Percentiles rank a stretch among this genome's conserved stretches.
These are phyloP conservation scores for Meandrusa payeni DNA, from an alignment of 2,888 invertebrate species.

Conservation along the genomic window DNA sequence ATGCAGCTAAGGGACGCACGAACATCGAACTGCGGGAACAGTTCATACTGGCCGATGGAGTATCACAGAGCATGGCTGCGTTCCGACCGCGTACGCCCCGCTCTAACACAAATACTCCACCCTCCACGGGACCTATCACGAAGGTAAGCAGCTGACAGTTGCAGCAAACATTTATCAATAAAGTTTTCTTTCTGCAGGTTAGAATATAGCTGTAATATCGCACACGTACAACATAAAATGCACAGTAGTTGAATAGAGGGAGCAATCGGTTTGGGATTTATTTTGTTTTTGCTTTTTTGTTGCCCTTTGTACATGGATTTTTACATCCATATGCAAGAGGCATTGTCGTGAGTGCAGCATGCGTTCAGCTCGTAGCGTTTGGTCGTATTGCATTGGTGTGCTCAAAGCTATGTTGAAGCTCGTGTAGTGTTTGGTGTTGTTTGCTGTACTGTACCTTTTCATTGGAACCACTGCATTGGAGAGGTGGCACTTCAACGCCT, in stretches of 20 bases:
- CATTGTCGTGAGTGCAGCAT: constrained; percentile 72
- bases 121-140: constrained; percentile 93
- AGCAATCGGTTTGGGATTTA: constrained; percentile 74
- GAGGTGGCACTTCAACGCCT: constrained; percentile 77
- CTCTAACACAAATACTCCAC: constrained; percentile 86
- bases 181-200: constrained; percentile 60
- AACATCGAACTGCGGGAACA: constrained; percentile 99
- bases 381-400: constrained; percentile 76
- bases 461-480: constrained; percentile 76
- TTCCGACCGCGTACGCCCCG: constrained; percentile 97
- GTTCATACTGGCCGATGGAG: constrained; percentile 99
- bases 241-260: constrained; percentile 77
- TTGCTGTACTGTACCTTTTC: constrained; percentile 64
- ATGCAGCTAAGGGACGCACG: constrained; percentile 98
- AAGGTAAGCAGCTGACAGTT: constrained; percentile 86
- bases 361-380: constrained; percentile 77
- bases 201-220: constrained; percentile 60
- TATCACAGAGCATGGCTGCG: constrained; percentile 99
- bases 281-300: constrained; percentile 58
- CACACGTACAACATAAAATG: constrained; percentile 69
- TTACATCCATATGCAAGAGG: constrained; percentile 70
- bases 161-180: constrained; percentile 39
- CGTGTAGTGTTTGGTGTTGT: constrained; percentile 78
- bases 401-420: constrained; percentile 74
- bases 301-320: constrained; percentile 72